These are phyloP conservation scores for Harpalus rufipes DNA, from an alignment of 2,888 invertebrate genomes.

Conservation along the genomic window DNA sequence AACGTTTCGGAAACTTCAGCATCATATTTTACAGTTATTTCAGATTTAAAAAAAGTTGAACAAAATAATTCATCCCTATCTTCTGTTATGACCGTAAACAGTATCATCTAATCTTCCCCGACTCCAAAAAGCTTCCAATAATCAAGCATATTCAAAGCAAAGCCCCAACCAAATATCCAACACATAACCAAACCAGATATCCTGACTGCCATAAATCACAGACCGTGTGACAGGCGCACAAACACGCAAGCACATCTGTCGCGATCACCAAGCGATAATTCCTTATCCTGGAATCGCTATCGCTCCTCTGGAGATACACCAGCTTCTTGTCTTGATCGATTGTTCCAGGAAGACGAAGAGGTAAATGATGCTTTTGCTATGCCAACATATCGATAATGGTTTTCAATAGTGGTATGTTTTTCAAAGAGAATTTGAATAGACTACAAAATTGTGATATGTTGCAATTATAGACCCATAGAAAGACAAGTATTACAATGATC, in stretches of 20 bases:
- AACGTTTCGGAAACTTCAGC: too few relatives aligned
- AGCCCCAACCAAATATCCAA: neutral
- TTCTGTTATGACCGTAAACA: too few relatives aligned
- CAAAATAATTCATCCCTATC: too few relatives aligned
- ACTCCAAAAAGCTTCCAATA: neutral
- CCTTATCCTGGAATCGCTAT: constrained; percentile 10
- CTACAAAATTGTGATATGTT: too few relatives aligned
- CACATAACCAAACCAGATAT: constrained; percentile 24
- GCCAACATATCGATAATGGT: neutral
- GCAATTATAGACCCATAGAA: too few relatives aligned
- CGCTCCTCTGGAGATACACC: neutral
- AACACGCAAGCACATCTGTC: constrained; percentile 27
- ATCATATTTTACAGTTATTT: too few relatives aligned
- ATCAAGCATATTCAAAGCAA: constrained; percentile 24
- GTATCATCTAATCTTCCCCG: neutral
- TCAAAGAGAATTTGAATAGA: too few relatives aligned
- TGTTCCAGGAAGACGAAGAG: neutral
- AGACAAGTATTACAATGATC: too few relatives aligned
- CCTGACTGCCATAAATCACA: constrained; percentile 31
- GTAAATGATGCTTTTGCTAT: neutral
- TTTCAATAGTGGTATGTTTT: neutral
- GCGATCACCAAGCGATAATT: constrained; percentile 29
- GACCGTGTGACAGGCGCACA: constrained; percentile 1
- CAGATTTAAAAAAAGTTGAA: too few relatives aligned
- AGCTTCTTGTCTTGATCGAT: constrained; percentile 31